Evolutionary conservation across 53 echinoderm and acorn worm genomes (phyloP).

Genomic region (Mesocentrotus franciscanus): DNA sequence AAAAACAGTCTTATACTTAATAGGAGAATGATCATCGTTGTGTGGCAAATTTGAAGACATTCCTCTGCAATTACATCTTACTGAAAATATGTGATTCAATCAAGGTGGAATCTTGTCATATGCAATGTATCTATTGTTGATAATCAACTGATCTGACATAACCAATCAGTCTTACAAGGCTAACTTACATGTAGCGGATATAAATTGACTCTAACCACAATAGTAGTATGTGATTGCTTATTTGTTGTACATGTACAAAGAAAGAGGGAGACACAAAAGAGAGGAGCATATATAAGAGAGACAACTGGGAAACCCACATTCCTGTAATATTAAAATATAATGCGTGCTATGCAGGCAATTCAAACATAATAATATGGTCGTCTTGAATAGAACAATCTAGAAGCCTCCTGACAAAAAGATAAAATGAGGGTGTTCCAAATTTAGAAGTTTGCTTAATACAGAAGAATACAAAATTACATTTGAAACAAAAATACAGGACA

Average conservation of each 20-base stretch:
- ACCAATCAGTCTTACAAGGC: neutral
- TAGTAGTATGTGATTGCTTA: neutral
- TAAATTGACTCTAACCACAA: slow-evolving; percentile 7
- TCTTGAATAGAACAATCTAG: too few relatives aligned
- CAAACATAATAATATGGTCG: too few relatives aligned
- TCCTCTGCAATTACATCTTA: neutral
- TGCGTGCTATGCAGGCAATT: too few relatives aligned
- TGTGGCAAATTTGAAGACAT: neutral
- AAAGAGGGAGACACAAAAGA: neutral
- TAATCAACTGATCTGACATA: neutral
- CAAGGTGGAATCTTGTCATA: neutral
- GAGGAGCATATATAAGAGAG: neutral
- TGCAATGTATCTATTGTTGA: neutral
- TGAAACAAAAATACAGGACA: neutral
- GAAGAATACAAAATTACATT: neutral
- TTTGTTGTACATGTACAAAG: neutral
- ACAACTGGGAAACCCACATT: neutral
- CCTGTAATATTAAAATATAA: too few relatives aligned
- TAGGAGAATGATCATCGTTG: neutral
- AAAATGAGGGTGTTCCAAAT: too few relatives aligned
- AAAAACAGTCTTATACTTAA: neutral
- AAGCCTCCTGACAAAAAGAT: too few relatives aligned
- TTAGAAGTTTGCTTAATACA: neutral
- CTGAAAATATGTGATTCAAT: slow-evolving; percentile 31
- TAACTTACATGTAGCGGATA: neutral